Conservation (phyloP, 2,797 vertebrate genomes). For the Anguilla obscura region DNA sequence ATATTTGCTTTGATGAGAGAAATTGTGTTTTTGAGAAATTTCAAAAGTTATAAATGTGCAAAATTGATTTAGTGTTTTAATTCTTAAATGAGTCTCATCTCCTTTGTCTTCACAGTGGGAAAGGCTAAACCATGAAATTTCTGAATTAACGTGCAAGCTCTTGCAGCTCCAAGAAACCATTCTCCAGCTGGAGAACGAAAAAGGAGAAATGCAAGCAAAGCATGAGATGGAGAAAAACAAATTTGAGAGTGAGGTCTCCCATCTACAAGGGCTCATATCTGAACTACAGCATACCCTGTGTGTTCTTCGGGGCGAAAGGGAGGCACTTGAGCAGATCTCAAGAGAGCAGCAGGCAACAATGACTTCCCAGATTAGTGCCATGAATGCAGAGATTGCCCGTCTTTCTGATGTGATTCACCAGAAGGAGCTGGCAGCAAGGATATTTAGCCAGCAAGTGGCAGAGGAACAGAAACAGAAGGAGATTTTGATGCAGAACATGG, state of each 20-base stretch:
- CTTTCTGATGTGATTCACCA: slow-evolving; percentile 59
- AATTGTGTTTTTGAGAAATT: slow-evolving; percentile 13
- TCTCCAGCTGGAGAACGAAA: slow-evolving; percentile 70
- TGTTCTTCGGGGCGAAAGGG: slow-evolving; percentile 60
- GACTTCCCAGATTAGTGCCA: slow-evolving; percentile 56
- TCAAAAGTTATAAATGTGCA: not conserved
- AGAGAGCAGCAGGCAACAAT: slow-evolving; percentile 63
- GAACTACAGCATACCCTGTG: slow-evolving; percentile 67
- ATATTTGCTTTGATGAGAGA: not conserved
- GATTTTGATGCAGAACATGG: slow-evolving; percentile 50
- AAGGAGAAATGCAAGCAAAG: slow-evolving; percentile 58
- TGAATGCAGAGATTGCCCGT: slow-evolving; percentile 63
- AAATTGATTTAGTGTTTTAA: not conserved
- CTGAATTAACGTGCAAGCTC: slow-evolving; percentile 55
- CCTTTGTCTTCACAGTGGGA: slow-evolving; percentile 66
- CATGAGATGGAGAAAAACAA: slow-evolving; percentile 55
- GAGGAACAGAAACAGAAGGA: slow-evolving; percentile 50
- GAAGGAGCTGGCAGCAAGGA: slow-evolving; percentile 61
- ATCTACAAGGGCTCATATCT: slow-evolving; percentile 59
- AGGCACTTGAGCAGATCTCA: slow-evolving; percentile 67
- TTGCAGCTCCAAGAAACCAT: slow-evolving; percentile 68
- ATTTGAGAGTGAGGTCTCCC: slow-evolving; percentile 69
- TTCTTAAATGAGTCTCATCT: not conserved
- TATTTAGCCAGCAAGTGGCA: slow-evolving; percentile 58
- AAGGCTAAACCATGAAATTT: slow-evolving; percentile 72